Conservation (phyloP, 2,888 invertebrate genomes). For the Chesias legatella region DNA sequence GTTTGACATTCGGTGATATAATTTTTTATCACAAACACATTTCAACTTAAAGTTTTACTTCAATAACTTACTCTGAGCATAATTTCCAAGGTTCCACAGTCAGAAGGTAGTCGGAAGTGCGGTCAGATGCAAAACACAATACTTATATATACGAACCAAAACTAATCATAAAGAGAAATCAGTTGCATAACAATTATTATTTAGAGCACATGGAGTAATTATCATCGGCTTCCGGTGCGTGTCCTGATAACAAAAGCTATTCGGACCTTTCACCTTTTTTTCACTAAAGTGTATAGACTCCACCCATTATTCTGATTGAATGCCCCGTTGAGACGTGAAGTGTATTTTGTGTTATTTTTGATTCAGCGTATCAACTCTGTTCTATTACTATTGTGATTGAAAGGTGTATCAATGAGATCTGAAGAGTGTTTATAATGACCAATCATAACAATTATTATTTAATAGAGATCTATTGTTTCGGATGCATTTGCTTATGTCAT, state of each 20-base stretch:
- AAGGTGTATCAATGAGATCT: conserved; percentile 9
- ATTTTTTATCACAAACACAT: not conserved
- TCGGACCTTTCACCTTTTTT: conserved; percentile 39
- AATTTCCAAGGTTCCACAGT: conserved; percentile 32
- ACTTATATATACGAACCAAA: conserved; percentile 39
- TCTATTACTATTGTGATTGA: no score
- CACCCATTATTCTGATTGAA: conserved; percentile 27
- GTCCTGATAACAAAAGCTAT: conserved; percentile 34
- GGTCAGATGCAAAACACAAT: conserved; percentile 35
- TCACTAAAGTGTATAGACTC: conserved; percentile 26
- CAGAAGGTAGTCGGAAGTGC: conserved; percentile 36
- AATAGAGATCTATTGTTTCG: conserved; percentile 24
- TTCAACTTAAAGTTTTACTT: not conserved
- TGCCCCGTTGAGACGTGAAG: not conserved
- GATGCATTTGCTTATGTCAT: conserved; percentile 14
- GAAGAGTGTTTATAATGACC: conserved; percentile 16
- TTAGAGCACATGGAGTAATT: conserved; percentile 37
- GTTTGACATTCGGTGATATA: not conserved
- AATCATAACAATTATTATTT: conserved; percentile 22
- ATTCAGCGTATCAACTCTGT: no score
- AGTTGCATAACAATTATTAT: conserved; percentile 40
- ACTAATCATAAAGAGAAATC: conserved; percentile 46
- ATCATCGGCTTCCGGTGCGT: conserved; percentile 31
- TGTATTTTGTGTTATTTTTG: not conserved
- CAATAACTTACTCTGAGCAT: conserved; percentile 38